phyloP scores from a whole-genome alignment of 2,888 invertebrate genomes.

The Anodontia alba region DNA sequence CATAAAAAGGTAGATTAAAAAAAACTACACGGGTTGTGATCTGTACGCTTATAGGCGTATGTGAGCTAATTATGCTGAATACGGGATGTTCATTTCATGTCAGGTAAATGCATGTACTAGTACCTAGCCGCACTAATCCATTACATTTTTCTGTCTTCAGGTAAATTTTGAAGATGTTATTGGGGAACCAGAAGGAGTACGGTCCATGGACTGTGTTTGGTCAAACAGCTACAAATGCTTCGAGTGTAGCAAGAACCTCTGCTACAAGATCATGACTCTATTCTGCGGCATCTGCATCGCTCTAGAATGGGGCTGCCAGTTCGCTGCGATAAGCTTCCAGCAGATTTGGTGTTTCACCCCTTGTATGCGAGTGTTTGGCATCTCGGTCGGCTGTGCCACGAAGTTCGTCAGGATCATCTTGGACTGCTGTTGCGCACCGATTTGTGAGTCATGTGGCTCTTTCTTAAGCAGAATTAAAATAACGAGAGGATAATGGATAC shows the following conservation, averaged over 20 bases:
- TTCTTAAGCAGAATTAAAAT: slow-evolving; percentile 69
- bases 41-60: no score
- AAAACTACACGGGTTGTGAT: no score
- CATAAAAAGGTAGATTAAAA: no score
- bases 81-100: no score
- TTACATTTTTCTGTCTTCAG: no score
- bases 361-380: slow-evolving; percentile 88
- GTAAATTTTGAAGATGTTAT: slow-evolving; percentile 72
- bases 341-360: slow-evolving; percentile 92
- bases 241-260: slow-evolving; percentile 88
- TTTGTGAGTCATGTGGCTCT: slow-evolving; percentile 86
- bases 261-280: slow-evolving; percentile 89
- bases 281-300: slow-evolving; percentile 89
- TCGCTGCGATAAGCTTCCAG: slow-evolving; percentile 86
- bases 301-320: slow-evolving; percentile 86
- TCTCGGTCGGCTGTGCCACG: slow-evolving; percentile 85
- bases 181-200: slow-evolving; percentile 75
- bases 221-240: slow-evolving; percentile 88
- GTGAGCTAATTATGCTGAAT: no score
- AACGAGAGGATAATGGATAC: no score
- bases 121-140: no score
- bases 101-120: no score
- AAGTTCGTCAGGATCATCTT: slow-evolving; percentile 85
- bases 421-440: slow-evolving; percentile 87
- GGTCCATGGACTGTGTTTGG: slow-evolving; percentile 89